phyloP scores from a whole-genome alignment of 2,113 vertebrate genomes.

The Cryptotis parvus region DNA sequence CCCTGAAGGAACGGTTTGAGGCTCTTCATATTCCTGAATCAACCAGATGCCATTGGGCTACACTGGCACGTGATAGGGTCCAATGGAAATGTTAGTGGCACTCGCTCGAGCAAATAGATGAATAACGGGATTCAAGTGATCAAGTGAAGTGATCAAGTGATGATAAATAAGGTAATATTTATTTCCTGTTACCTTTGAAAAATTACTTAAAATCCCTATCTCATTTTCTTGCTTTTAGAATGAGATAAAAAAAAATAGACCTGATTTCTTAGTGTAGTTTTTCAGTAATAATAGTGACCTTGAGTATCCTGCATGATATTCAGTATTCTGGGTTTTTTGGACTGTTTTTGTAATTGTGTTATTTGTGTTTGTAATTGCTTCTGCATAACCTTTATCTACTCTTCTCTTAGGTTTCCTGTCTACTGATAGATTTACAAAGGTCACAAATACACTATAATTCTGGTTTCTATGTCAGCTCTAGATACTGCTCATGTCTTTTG shows the following conservation, averaged over 20 bases:
- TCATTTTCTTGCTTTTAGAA: conserved; percentile 12
- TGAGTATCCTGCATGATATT: conserved; percentile 25
- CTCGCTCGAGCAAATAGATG: too few relatives aligned
- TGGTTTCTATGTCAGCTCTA: conserved; percentile 1
- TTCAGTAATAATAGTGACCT: not conserved
- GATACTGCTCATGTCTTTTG: conserved; percentile 5
- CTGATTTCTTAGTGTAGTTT: not conserved
- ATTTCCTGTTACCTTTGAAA: not conserved
- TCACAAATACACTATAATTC: not conserved
- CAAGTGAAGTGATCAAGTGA: too few relatives aligned
- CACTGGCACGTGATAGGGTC: too few relatives aligned
- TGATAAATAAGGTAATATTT: conserved; percentile 31
- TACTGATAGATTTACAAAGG: not conserved
- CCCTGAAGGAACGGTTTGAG: too few relatives aligned
- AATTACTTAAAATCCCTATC: not conserved
- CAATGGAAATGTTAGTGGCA: too few relatives aligned
- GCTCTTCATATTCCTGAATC: too few relatives aligned
- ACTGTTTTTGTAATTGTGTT: not conserved
- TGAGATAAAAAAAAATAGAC: conserved; percentile 24
- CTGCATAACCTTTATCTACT: not conserved
- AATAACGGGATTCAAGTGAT: too few relatives aligned
- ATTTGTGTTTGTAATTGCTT: too few relatives aligned
- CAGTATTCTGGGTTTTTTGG: not conserved
- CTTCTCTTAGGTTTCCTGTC: not conserved
- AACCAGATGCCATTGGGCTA: too few relatives aligned